A percentile compares a stretch with the other conserved stretches of the same genome.
phyloP scores from a whole-genome alignment of 2,797 vertebrate genomes.

The Hyperoplus lanceolatus region DNA sequence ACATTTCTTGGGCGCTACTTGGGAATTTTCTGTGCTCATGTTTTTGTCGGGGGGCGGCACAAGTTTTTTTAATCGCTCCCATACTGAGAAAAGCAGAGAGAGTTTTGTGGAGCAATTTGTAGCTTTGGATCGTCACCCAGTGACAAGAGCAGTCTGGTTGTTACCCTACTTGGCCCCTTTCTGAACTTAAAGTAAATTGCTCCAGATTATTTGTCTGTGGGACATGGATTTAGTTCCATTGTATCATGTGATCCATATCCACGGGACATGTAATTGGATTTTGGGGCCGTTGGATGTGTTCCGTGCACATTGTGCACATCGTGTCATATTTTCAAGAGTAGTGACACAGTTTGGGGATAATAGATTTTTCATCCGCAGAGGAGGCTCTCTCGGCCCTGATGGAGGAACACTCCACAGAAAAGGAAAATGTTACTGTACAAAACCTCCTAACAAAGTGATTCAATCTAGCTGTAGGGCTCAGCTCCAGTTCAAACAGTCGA shows the following conservation, averaged over 20 bases:
- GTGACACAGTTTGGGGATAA: conserved; percentile 51
- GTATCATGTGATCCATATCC: conserved; percentile 38
- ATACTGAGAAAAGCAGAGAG: no score
- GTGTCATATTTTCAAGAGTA: conserved; percentile 55
- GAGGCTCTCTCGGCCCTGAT: conserved; percentile 42
- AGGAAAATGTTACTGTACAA: conserved; percentile 53
- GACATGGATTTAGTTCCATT: conserved; percentile 20
- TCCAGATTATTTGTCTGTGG: conserved; percentile 26
- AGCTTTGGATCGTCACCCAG: conserved; percentile 15
- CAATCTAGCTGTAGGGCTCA: conserved; percentile 53
- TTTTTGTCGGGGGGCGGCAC: no score
- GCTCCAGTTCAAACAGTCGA: conserved; percentile 59
- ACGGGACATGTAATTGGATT: conserved; percentile 19
- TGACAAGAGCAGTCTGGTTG: conserved; percentile 12
- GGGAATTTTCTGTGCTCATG: no score
- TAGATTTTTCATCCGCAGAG: conserved; percentile 54
- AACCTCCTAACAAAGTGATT: conserved; percentile 58
- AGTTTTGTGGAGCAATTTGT: not conserved
- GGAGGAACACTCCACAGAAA: conserved; percentile 31
- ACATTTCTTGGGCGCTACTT: no score
- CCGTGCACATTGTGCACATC: no score
- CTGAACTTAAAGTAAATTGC: conserved; percentile 8
- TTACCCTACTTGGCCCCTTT: conserved; percentile 12
- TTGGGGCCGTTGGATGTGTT: conserved; percentile 7
- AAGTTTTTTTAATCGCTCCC: no score